A percentile compares a stretch with the other conserved stretches of the same genome.
These are phyloP conservation scores for Orbicella faveolata DNA, from an alignment of 64 coral and sea anemone genomes.

Conservation along the genomic window DNA sequence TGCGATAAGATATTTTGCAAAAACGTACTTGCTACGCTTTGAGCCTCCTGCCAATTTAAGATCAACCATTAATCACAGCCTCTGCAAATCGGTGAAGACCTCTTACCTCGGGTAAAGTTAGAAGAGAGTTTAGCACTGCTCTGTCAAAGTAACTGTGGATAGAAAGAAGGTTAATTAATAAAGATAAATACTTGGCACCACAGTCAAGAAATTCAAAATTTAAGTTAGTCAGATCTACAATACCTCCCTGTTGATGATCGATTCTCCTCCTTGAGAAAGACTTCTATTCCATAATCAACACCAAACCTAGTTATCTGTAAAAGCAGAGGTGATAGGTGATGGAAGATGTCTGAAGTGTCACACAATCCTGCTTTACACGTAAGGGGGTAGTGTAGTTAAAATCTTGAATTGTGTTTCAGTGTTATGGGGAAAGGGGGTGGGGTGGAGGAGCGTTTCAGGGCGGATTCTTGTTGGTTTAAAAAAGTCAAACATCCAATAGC, in stretches of 20 bases:
- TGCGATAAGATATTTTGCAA: no score
- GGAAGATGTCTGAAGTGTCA: no score
- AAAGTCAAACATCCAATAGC: no score
- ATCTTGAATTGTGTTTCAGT: no score
- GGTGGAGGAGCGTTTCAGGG: no score
- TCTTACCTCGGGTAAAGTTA: conserved; percentile 23
- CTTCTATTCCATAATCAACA: background rate
- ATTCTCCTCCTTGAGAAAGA: conserved; percentile 8
- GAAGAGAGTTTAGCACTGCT: conserved; percentile 8
- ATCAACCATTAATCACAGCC: background rate
- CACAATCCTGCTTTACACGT: no score
- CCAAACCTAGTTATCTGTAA: background rate
- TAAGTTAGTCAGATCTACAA: background rate
- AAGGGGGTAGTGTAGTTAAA: no score
- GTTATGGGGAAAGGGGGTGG: no score
- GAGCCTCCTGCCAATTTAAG: background rate
- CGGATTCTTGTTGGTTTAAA: no score
- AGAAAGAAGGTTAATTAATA: background rate
- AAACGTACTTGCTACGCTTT: no score
- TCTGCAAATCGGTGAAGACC: no score
- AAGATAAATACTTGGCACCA: background rate
- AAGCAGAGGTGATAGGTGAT: background rate
- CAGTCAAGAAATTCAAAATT: background rate
- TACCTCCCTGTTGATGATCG: conserved; percentile 17
- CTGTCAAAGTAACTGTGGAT: conserved; percentile 22